Base-by-base conservation (phyloP, 2,113 vertebrate genomes). In the Cyanoderma ruficeps region DNA sequence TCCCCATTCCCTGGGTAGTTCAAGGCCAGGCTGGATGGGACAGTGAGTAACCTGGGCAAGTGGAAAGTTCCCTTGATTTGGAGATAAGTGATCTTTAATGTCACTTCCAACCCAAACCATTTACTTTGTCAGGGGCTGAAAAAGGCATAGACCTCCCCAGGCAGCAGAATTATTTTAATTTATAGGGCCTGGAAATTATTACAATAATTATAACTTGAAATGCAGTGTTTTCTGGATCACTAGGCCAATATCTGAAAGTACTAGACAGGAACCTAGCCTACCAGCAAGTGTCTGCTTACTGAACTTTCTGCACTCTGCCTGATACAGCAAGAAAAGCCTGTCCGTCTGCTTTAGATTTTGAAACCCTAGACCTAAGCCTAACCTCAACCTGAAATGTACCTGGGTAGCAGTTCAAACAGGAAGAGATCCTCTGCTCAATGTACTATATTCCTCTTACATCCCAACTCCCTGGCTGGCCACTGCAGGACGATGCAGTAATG, bases 291-390 rank as follows among this genome's bases (percentile, higher is more conserved):
- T 56, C 60, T 91, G 28, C 37, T 90, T n/a, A 27, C 31, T 84
- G 71, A 69, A 57, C 71, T 88, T 94, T 52, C 78, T 64, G 20
- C 76, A 31, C 23, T 76, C 49, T 83, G 18, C 9, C 49, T 46
- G 75, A 59, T 30, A 33, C 1, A 86, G 15, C 59, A 86, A 69
- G 63, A 87, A 83, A 7, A 93, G 6, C 15, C 42, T 83, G n/a
- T 68, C 78, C 76, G 53, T 25, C 57, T 91, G 41, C 75, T 88
- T 94, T 60, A 61, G 59, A 33, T 69, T 86, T 88, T 42, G 59
- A 86, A 93, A 80, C 23, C 28, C 35, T 83, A 81, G 77, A 39
- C 28, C 25, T 61, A 71, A 61, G 23, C 18, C 18, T 53, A 63
- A 61, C 27, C 30, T 61, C 28, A 80, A 9, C 22, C 59, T 90